Base-by-base conservation (phyloP, 2,888 invertebrate species). In the Pachliopta kotzebuea region DNA sequence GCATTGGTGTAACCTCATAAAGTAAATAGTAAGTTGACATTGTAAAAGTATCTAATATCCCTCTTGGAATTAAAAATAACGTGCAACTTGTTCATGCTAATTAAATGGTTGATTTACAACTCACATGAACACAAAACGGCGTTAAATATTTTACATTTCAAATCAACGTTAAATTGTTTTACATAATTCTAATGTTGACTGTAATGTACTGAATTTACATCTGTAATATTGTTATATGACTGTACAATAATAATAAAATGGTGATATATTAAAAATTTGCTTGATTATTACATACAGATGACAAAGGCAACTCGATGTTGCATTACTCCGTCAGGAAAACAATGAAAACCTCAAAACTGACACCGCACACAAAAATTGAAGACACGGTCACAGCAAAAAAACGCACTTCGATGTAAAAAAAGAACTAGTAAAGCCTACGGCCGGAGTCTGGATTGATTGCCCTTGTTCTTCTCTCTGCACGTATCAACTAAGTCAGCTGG, bases 401-500 rank as follows among this genome's bases (percentile, higher is more conserved):
- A 78, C 73, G 71, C 85, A 81, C 84, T 81, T 69, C 63, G 68
- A 68, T 68, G 67, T 73, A 80, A 85, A 85, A 77, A 83, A 84
- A 80, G 83, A 84, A 81, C 75, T 78, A 76, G 75, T 72, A 77
- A 80, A 83, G 79, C 85, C 86, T 84, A 85, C 83, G 84, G 85
- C 88, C 78, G 79, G 79, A 75, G 80, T 75, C 83, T 80, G 83
- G 83, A 86, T 86, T 89, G 87, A 88, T 88, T 85, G 84, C 83
- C 78, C 74, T 76, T 79, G 81, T 76, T 77, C 79, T 59, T 70
- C 69, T 69, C 79, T 79, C 84, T 80, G 81, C 83, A 83, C 83
- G 85, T 84, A 82, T 80, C 78, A 79, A 79, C 80, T 76, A 79
- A 77, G 78, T 72, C 74, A 68, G 74, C 78, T 79, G 90, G 91